These are phyloP conservation scores for Crypturellus tataupa DNA, from an alignment of 2,797 vertebrate genomes.

Conservation along the genomic window DNA sequence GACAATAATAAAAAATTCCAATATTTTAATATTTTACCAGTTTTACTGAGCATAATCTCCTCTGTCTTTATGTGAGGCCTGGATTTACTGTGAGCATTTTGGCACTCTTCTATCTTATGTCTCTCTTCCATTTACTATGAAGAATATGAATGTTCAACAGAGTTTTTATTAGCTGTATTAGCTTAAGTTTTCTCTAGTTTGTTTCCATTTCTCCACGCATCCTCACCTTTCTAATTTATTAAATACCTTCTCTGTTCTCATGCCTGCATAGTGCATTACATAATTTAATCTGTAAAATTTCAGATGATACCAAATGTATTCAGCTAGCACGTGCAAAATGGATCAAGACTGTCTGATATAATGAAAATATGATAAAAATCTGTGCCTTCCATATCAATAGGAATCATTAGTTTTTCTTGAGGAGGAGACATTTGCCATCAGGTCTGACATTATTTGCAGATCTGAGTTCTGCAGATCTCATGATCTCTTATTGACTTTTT, in stretches of 20 bases:
- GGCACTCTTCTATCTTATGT: neutral
- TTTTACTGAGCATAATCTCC: constrained; percentile 43
- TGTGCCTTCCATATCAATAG: neutral
- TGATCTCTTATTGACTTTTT: neutral
- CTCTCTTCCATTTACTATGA: neutral
- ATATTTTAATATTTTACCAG: constrained; percentile 36
- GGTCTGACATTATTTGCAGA: neutral
- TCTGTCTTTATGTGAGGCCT: constrained; percentile 21
- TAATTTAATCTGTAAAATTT: constrained; percentile 14
- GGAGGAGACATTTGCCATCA: neutral
- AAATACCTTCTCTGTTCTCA: neutral
- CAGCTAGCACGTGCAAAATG: neutral
- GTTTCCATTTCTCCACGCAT: neutral
- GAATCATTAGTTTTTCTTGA: neutral
- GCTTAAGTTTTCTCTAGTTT: neutral
- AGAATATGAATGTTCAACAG: neutral
- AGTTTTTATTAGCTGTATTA: neutral
- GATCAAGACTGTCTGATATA: neutral
- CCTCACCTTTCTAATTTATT: neutral
- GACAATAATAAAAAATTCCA: constrained; percentile 29
- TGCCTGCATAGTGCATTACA: neutral
- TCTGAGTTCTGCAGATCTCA: neutral
- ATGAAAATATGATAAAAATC: neutral
- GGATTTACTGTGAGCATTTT: constrained; percentile 14
- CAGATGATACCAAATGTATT: neutral